phyloP scores from a whole-genome alignment of 2,888 invertebrate species.

The Caprella mutica region DNA sequence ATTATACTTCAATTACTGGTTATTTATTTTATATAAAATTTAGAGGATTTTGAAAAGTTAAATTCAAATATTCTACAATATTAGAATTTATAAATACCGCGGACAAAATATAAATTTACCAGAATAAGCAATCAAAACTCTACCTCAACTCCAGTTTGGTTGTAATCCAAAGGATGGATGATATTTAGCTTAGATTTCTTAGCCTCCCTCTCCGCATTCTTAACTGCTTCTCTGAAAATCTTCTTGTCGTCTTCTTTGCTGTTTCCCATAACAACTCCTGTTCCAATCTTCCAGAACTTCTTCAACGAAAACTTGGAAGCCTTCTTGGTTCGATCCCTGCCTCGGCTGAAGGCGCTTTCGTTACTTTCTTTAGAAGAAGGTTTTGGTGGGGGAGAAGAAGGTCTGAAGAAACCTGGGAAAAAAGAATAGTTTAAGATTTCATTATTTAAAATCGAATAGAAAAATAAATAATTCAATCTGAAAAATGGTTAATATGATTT shows the following conservation, averaged over 20 bases:
- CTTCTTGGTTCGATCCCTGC: constrained; percentile 9
- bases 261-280: constrained; percentile 28
- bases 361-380: neutral
- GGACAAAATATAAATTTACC: no score
- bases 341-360: neutral
- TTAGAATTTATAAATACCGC: no score
- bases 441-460: neutral
- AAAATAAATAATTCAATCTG: no score
- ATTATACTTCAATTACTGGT: no score
- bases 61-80: no score
- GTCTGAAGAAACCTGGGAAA: constrained; percentile 28
- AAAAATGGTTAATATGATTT: no score
- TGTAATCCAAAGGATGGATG: constrained; percentile 66
- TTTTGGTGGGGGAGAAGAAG: constrained; percentile 24
- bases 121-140: no score
- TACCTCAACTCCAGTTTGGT: constrained; percentile 31
- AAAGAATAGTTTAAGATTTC: neutral
- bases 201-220: constrained; percentile 40
- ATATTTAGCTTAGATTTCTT: constrained; percentile 68
- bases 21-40: no score
- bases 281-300: constrained; percentile 60
- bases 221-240: constrained; percentile 50
- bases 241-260: constrained; percentile 47
- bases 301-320: constrained; percentile 60
- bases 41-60: no score